phyloP scores from a whole-genome alignment of 1,140 invertebrate species.

The Drosophila persimilis region DNA sequence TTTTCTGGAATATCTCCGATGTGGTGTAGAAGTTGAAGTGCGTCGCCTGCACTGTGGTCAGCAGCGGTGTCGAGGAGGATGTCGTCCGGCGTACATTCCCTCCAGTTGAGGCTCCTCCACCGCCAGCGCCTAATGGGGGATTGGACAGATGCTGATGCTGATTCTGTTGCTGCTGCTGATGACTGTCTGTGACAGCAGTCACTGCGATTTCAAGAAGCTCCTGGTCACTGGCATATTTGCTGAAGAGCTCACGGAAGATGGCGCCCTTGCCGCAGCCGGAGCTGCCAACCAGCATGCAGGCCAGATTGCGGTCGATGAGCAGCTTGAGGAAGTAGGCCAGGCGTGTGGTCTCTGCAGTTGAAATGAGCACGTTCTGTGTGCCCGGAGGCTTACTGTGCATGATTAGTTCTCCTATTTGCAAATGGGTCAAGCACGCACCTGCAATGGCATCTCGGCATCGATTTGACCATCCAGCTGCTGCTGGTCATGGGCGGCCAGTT shows the following conservation, averaged over 20 bases:
- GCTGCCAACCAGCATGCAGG: constrained; percentile 95
- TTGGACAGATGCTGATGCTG: constrained; percentile 3
- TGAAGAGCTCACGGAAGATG: constrained; percentile 92
- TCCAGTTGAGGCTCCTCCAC: neutral
- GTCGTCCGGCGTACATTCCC: constrained; percentile 47
- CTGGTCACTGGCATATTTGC: constrained; percentile 83
- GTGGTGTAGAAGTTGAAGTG: constrained; percentile 98
- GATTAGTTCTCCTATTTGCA: constrained; percentile 35
- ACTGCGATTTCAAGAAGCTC: constrained; percentile 71
- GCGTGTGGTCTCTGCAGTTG: constrained; percentile 94
- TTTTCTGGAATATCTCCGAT: constrained; percentile 94
- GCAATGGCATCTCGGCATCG: constrained; percentile 90
- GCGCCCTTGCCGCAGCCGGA: constrained; percentile 95
- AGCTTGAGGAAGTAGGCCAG: constrained; percentile 95
- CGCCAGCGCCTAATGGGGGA: neutral
- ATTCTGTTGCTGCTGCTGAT: constrained; percentile 32
- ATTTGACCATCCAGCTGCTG: constrained; percentile 90
- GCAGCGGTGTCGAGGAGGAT: constrained; percentile 58
- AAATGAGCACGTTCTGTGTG: constrained; percentile 89
- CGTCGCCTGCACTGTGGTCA: constrained; percentile 89
- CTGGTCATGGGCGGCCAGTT: constrained; percentile 88
- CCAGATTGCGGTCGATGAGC: constrained; percentile 90
- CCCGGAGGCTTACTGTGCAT: constrained; percentile 34
- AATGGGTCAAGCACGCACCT: constrained; percentile 58
- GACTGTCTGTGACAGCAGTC: constrained; percentile 46